phyloP scores from a whole-genome alignment of 2,797 vertebrate species.

The Antennarius maculatus region DNA sequence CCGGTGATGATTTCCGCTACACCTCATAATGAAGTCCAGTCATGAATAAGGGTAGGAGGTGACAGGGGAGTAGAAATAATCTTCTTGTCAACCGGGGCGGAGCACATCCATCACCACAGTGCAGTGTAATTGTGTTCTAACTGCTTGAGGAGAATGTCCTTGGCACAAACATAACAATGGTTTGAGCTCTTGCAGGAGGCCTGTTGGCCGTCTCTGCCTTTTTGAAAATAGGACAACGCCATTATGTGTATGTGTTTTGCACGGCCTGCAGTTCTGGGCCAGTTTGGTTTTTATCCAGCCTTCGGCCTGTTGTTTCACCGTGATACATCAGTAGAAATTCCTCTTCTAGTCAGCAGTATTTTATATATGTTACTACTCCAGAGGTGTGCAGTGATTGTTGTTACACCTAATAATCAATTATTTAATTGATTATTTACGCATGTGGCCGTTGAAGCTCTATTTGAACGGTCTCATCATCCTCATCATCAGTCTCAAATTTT shows the following conservation, averaged over 20 bases:
- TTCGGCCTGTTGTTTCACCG: slow-evolving; percentile 17
- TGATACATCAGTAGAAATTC: slow-evolving; percentile 8
- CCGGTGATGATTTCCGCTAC: slow-evolving; percentile 60
- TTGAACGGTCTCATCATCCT: background rate
- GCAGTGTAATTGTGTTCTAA: slow-evolving; percentile 51
- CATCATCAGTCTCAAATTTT: no score
- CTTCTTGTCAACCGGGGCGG: slow-evolving; percentile 55
- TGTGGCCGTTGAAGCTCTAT: slow-evolving; percentile 14
- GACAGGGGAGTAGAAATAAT: slow-evolving; percentile 24
- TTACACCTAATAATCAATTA: background rate
- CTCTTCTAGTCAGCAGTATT: background rate
- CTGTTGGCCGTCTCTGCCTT: slow-evolving; percentile 24
- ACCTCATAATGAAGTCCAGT: slow-evolving; percentile 71
- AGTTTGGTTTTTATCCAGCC: slow-evolving; percentile 26
- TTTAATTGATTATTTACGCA: slow-evolving; percentile 28
- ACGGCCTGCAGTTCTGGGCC: slow-evolving; percentile 41
- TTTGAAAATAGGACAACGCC: slow-evolving; percentile 1
- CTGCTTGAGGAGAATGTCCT: slow-evolving; percentile 52
- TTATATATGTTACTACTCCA: slow-evolving; percentile 28
- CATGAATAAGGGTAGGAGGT: slow-evolving; percentile 48
- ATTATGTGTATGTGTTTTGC: slow-evolving; percentile 21
- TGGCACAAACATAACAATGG: slow-evolving; percentile 55
- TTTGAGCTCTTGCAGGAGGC: slow-evolving; percentile 26
- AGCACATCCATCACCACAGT: slow-evolving; percentile 47
- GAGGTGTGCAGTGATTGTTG: background rate